Evolutionary conservation across 2,888 invertebrate genomes (phyloP), one percentile per base, ranked within the genome.

Genomic region (Yponomeuta malinellus): DNA sequence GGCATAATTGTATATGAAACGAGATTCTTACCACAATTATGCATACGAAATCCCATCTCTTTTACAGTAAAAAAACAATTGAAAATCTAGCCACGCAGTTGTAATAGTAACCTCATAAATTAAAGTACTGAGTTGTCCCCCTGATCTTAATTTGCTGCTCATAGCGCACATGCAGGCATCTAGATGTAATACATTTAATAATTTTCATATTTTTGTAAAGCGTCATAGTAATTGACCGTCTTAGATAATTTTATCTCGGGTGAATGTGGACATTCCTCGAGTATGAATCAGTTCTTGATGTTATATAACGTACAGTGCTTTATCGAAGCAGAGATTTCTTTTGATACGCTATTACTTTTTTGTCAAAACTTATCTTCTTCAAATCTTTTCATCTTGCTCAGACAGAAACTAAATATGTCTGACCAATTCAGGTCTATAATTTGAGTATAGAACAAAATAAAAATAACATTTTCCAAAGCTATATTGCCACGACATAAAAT

Each of bases 131-230:
- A 59, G 52, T 59, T 12, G 15, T 15, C 52, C 52, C 12, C 15
- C 52, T 59, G 52, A 59, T 59, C 4, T 2, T 15, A 15, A 59
- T 1, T 59, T 59, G 12, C 2, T 59, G 52, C 52, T 2, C 52
- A 12, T 12, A 52, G 52, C 52, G 52, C 52, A 59, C 15, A 15
- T 15, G 52, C 12, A 59, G 52, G 15, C 12, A 59, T 15, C 3
- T 59, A 15, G 52, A 59, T 12, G 15, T 59, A 59, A 59, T 59
- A 59, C 15, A 59, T 59, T 65, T 33, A 65, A 33, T 31, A 29
- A 65, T 31, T 33, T 65, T 65, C 29, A 65, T 65, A 65, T 65
- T 65, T 65, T 65, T 65, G 9, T 65, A 65, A 65, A 29, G 65
- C 65, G 12, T 65, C 65, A 65, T 31, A 6, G 52, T 59, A 59